These are phyloP conservation scores for Nasonia longicornis DNA, from an alignment of 1,140 invertebrate species.

Conservation along the genomic window DNA sequence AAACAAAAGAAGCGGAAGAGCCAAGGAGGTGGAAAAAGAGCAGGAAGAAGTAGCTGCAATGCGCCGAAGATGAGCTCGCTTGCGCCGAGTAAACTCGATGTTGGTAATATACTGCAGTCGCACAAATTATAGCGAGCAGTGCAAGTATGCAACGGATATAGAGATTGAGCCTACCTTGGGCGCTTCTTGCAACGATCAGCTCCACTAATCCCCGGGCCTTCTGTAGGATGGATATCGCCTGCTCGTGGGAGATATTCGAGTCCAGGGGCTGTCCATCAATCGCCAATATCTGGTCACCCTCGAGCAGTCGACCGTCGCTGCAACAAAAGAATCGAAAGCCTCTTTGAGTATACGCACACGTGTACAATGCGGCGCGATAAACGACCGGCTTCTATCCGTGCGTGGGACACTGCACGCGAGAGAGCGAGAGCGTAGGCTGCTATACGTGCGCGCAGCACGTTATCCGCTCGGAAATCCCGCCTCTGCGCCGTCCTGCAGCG, in stretches of 20 bases:
- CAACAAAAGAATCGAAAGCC: conserved; percentile 47
- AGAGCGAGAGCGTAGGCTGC: neutral
- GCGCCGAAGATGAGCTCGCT: neutral
- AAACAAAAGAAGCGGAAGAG: neutral
- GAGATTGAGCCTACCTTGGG: conserved; percentile 61
- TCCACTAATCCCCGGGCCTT: conserved; percentile 82
- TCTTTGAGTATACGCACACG: neutral
- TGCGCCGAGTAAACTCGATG: neutral
- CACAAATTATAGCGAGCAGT: neutral
- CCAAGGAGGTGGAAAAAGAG: neutral
- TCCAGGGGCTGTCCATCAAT: conserved; percentile 89
- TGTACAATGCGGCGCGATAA: neutral
- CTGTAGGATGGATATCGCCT: conserved; percentile 86
- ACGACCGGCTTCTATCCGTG: neutral
- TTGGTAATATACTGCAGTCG: neutral
- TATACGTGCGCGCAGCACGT: neutral
- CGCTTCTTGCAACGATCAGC: conserved; percentile 78
- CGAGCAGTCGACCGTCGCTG: conserved; percentile 81
- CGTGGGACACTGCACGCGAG: neutral
- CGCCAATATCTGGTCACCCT: conserved; percentile 90
- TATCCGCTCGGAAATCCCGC: conserved; percentile 20
- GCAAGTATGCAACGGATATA: neutral
- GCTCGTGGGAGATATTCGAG: conserved; percentile 87
- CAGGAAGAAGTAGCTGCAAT: neutral
- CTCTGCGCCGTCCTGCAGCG: conserved; percentile 1